phyloP scores from a whole-genome alignment of 2,113 vertebrate species.

The Brachyhypopomus gauderio region DNA sequence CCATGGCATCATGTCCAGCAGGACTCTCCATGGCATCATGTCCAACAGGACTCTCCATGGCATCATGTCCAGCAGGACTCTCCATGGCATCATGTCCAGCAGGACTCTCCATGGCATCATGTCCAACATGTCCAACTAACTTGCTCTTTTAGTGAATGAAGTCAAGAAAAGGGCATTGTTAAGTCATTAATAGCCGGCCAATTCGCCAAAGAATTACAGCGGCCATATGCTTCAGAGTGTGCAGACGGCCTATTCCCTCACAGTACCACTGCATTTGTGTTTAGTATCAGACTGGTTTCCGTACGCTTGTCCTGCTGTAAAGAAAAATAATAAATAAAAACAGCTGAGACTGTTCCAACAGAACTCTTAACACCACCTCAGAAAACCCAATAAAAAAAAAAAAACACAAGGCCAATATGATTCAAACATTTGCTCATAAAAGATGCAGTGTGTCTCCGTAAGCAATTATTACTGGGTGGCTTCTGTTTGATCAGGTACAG shows the following conservation, averaged over 20 bases:
- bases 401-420: conserved; percentile 55
- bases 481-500: conserved; percentile 51
- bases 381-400: conserved; percentile 42
- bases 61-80: no score
- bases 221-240: neutral
- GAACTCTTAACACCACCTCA: conserved; percentile 31
- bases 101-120: no score
- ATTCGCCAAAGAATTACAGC: neutral
- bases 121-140: no score
- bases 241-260: neutral
- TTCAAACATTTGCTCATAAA: conserved; percentile 68
- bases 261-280: neutral
- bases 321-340: neutral
- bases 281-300: neutral
- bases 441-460: conserved; percentile 60
- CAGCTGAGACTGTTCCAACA: neutral
- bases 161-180: neutral
- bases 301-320: neutral
- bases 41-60: no score
- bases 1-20: no score
- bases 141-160: no score
- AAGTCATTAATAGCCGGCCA: neutral
- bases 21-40: no score
- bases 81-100: no score
- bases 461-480: conserved; percentile 42